Conservation (phyloP, 2,888 invertebrate species). For the Onthophagus sagittarius region DNA sequence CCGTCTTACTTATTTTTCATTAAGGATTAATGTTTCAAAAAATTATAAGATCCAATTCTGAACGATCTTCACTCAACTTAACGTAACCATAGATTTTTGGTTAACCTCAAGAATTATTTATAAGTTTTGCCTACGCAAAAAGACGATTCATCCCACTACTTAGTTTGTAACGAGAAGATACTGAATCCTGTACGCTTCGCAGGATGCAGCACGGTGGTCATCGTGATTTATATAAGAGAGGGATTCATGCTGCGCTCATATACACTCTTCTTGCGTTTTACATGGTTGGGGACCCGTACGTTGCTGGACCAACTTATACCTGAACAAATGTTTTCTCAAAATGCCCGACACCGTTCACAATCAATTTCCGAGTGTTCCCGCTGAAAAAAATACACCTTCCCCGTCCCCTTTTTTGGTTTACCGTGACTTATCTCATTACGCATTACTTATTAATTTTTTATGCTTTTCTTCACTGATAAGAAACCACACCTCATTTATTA, state of each 20-base stretch:
- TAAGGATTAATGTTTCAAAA: not conserved
- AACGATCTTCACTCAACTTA: too few species aligned
- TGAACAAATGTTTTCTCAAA: slow-evolving; percentile 23
- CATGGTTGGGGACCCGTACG: not conserved
- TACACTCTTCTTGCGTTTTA: slow-evolving; percentile 28
- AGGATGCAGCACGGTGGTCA: slow-evolving; percentile 28
- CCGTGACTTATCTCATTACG: slow-evolving; percentile 20
- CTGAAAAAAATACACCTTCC: not conserved
- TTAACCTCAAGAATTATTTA: not conserved
- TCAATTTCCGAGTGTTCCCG: slow-evolving; percentile 17
- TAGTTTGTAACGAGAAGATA: not conserved
- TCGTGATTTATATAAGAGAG: slow-evolving; percentile 34
- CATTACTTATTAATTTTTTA: slow-evolving; percentile 17
- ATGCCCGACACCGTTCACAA: slow-evolving; percentile 15
- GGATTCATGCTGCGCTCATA: slow-evolving; percentile 32
- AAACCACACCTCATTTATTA: too few species aligned
- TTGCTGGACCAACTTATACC: not conserved
- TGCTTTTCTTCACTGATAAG: slow-evolving; percentile 12
- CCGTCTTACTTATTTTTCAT: not conserved
- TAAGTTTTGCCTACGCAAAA: not conserved
- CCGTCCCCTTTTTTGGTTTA: slow-evolving; percentile 13
- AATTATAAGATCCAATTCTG: too few species aligned
- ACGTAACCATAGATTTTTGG: too few species aligned
- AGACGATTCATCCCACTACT: not conserved
- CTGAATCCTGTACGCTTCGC: not conserved